phyloP scores from a whole-genome alignment of 2,888 invertebrate species.

The Marronus borbonicus region DNA sequence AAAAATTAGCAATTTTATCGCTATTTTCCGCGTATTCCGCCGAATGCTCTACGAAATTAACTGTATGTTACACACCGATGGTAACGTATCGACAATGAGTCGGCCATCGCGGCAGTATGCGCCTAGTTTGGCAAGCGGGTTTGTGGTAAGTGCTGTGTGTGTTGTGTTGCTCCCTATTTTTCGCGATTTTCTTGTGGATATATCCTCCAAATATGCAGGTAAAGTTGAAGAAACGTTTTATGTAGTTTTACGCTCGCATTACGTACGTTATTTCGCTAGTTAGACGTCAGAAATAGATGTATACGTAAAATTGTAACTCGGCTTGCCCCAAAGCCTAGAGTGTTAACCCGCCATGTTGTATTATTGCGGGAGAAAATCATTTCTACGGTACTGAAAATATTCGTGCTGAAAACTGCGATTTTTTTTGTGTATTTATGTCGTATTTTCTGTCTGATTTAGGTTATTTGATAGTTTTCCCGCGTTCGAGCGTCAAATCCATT shows the following conservation, averaged over 20 bases:
- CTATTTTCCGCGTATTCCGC: constrained; percentile 50
- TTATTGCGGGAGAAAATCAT: constrained; percentile 73
- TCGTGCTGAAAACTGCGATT: constrained; percentile 59
- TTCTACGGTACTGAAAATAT: constrained; percentile 58
- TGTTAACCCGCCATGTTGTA: constrained; percentile 81
- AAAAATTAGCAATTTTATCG: constrained; percentile 47
- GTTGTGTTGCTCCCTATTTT: constrained; percentile 71
- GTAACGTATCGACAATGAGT: constrained; percentile 39
- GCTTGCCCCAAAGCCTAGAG: constrained; percentile 68
- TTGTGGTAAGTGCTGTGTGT: constrained; percentile 71
- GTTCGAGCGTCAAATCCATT: constrained; percentile 69
- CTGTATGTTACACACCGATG: constrained; percentile 24
- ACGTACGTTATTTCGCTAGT: constrained; percentile 46
- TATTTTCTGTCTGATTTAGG: constrained; percentile 70
- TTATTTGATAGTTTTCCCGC: constrained; percentile 71
- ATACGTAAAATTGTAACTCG: constrained; percentile 64
- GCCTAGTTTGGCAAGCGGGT: constrained; percentile 63
- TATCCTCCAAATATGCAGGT: constrained; percentile 70
- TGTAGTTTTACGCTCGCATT: constrained; percentile 13
- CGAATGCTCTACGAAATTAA: constrained; percentile 15
- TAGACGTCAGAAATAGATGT: constrained; percentile 50
- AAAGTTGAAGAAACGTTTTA: constrained; percentile 58
- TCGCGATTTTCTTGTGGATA: constrained; percentile 70
- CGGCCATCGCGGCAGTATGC: constrained; percentile 52
- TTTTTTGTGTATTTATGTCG: constrained; percentile 67